These are phyloP conservation scores for Coelinius sp. DNA, from an alignment of 2,888 invertebrate species.

Conservation along the genomic window DNA sequence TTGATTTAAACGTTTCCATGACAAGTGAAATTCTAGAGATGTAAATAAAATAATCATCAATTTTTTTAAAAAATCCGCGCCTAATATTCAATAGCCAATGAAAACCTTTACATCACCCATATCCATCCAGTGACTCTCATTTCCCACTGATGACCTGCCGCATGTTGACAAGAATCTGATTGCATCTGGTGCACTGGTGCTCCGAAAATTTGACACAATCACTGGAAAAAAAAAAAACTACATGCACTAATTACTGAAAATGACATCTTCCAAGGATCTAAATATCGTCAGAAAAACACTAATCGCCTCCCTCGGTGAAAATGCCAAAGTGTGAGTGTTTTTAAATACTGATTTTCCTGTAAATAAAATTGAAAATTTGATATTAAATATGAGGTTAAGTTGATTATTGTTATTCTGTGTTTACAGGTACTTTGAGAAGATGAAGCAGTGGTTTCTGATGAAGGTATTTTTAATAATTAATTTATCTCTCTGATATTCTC, in stretches of 20 bases:
- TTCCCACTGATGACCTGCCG: background rate
- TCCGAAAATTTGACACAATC: slow-evolving; percentile 10
- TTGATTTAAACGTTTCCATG: no score
- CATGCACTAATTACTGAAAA: slow-evolving; percentile 38
- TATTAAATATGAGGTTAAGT: background rate
- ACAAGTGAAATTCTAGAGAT: background rate
- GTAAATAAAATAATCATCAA: no score
- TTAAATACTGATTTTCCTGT: slow-evolving; percentile 11
- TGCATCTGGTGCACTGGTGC: slow-evolving; percentile 1
- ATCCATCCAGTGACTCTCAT: background rate
- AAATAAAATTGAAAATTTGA: background rate
- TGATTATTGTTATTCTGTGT: slow-evolving; percentile 20
- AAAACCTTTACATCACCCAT: background rate
- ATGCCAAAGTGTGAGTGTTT: slow-evolving; percentile 73
- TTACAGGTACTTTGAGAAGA: slow-evolving; percentile 77
- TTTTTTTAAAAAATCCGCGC: background rate
- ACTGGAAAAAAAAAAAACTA: background rate
- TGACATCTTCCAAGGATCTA: slow-evolving; percentile 70
- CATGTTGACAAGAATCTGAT: no score
- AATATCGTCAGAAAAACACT: slow-evolving; percentile 76
- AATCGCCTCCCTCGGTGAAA: slow-evolving; percentile 78
- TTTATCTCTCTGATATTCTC: background rate
- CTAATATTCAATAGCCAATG: background rate
- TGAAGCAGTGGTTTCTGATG: slow-evolving; percentile 82
- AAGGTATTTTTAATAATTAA: slow-evolving; percentile 60